phyloP scores from a whole-genome alignment of 2,888 invertebrate genomes.

The Autographa pulchrina region DNA sequence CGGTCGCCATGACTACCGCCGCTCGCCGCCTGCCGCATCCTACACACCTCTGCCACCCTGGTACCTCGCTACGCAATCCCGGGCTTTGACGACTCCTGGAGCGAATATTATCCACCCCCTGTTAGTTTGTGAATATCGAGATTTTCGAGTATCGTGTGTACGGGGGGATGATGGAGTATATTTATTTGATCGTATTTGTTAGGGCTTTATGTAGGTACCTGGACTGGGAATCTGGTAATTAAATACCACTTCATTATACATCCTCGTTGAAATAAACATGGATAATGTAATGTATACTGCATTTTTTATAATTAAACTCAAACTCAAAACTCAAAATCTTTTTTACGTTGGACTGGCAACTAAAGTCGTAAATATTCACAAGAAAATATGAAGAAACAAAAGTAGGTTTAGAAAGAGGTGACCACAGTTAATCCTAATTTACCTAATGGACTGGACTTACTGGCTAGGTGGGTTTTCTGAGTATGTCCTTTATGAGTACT shows the following conservation, averaged over 20 bases:
- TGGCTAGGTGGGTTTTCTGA: background rate
- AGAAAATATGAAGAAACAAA: background rate
- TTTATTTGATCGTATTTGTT: background rate
- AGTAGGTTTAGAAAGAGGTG: background rate
- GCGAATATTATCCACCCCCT: conserved; percentile 32
- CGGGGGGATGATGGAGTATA: background rate
- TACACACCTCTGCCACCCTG: conserved; percentile 66
- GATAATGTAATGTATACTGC: background rate
- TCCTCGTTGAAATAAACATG: background rate
- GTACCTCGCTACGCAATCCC: conserved; percentile 50
- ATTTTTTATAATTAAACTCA: too few species aligned
- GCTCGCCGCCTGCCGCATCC: conserved; percentile 61
- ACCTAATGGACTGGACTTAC: background rate
- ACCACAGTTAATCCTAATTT: background rate
- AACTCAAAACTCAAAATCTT: too few species aligned
- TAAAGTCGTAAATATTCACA: background rate
- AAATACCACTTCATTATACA: background rate
- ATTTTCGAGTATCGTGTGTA: conserved; percentile 20
- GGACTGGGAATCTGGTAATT: background rate
- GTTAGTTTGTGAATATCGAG: conserved; percentile 27
- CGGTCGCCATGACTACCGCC: conserved; percentile 83
- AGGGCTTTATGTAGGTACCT: background rate
- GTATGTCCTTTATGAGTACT: background rate
- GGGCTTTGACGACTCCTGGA: conserved; percentile 44
- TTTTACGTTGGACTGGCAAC: too few species aligned